phyloP scores from a whole-genome alignment of 2,113 vertebrate genomes.

The human (Homo sapiens) region DNA sequence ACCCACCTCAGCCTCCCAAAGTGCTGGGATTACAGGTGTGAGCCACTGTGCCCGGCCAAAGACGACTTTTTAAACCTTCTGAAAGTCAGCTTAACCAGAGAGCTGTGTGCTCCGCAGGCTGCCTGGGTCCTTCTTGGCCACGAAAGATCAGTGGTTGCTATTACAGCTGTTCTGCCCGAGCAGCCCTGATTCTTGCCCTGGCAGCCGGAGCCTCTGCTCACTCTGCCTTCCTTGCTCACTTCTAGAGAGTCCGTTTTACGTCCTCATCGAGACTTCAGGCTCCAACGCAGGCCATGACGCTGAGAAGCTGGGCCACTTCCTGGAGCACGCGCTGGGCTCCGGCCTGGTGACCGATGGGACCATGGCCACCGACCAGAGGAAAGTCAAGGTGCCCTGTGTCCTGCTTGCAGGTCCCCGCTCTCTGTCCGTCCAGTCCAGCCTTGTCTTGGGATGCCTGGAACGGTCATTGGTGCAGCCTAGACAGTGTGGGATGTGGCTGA shows the following conservation, averaged over 20 bases:
- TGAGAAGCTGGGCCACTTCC: constrained; percentile 92
- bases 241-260: constrained; percentile 93
- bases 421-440: accelerated
- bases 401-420: accelerated
- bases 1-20: background rate
- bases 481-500: background rate
- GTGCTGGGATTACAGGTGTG: background rate
- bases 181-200: accelerated
- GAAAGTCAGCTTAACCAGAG: background rate
- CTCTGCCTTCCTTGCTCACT: background rate
- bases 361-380: constrained; percentile 89
- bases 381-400: constrained; percentile 88
- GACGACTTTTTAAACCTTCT: background rate
- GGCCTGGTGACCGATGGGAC: constrained; percentile 91
- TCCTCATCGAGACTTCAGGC: constrained; percentile 95
- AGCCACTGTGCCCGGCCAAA: background rate
- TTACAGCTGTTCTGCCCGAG: background rate
- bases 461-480: background rate
- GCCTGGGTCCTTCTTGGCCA: accelerated
- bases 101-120: background rate
- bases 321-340: constrained; percentile 87
- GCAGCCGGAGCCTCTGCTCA: background rate
- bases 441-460: accelerated
- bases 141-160: accelerated
- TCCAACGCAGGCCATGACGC: constrained; percentile 89